These are phyloP conservation scores for Cynoglossus semilaevis DNA, from an alignment of 2,113 vertebrate genomes.

Conservation along the genomic window DNA sequence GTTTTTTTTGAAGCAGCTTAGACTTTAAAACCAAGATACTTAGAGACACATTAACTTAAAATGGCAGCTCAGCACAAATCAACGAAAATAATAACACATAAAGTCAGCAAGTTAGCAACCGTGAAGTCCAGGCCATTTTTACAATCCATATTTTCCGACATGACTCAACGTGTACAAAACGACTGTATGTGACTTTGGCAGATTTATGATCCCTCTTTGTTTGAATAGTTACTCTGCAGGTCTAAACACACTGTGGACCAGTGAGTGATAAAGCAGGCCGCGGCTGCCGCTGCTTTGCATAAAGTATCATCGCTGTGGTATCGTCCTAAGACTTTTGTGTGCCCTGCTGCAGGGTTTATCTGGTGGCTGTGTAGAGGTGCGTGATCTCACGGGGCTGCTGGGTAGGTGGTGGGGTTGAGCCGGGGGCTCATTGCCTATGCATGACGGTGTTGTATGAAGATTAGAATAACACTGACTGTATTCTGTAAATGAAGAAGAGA, in stretches of 20 bases:
- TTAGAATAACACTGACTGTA: conserved; percentile 99
- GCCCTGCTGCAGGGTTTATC: conserved; percentile 86
- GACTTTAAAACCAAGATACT: too few relatives aligned
- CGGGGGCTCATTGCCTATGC: conserved; percentile 94
- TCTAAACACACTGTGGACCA: conserved; percentile 11
- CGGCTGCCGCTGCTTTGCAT: conserved; percentile 40
- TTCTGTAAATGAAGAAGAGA: conserved; percentile 99
- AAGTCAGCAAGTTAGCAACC: not conserved
- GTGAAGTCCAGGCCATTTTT: too few relatives aligned
- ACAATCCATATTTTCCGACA: not conserved
- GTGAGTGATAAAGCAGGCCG: conserved; percentile 29
- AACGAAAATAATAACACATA: too few relatives aligned
- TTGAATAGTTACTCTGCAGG: conserved; percentile 14
- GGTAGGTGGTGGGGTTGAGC: conserved; percentile 72
- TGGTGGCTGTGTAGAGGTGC: conserved; percentile 80
- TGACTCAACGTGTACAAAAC: conserved; percentile 4
- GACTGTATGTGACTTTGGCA: not conserved
- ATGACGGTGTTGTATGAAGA: conserved; percentile 95
- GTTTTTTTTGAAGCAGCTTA: too few relatives aligned
- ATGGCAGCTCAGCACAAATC: too few relatives aligned
- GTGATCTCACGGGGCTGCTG: conserved; percentile 75
- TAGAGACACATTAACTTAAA: too few relatives aligned
- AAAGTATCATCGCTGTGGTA: conserved; percentile 43
- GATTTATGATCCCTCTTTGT: conserved; percentile 14
- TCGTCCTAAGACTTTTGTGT: conserved; percentile 62